phyloP scores from a whole-genome alignment of 2,888 invertebrate species.

The Tanytarsus gracilentus region DNA sequence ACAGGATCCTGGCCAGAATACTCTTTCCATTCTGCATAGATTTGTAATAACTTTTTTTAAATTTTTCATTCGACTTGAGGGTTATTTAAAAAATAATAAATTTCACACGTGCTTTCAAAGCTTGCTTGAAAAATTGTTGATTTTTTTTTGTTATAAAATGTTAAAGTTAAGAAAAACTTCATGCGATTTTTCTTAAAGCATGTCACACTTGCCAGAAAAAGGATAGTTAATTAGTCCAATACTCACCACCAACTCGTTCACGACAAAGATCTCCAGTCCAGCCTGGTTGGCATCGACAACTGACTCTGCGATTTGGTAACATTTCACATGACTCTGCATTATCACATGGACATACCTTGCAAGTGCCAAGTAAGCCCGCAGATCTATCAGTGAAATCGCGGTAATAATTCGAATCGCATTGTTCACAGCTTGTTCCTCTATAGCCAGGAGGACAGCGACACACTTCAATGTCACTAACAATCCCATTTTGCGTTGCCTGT shows the following conservation, averaged over 20 bases:
- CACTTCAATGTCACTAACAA: slow-evolving; percentile 71
- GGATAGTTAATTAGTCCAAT: too few relatives aligned
- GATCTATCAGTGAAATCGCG: slow-evolving; percentile 54
- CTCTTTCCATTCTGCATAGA: slow-evolving; percentile 3
- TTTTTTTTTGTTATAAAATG: too few relatives aligned
- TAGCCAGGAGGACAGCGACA: slow-evolving; percentile 80
- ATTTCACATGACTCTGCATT: slow-evolving; percentile 57
- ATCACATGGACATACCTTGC: slow-evolving; percentile 68
- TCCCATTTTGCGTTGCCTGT: slow-evolving; percentile 50
- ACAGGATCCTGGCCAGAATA: slow-evolving; percentile 5
- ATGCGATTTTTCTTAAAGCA: too few relatives aligned
- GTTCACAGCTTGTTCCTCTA: slow-evolving; percentile 74
- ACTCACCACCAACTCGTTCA: slow-evolving; percentile 48
- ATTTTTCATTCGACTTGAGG: too few relatives aligned
- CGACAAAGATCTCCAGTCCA: slow-evolving; percentile 58
- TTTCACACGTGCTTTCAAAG: too few relatives aligned
- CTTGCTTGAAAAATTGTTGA: too few relatives aligned
- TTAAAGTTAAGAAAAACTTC: slow-evolving; percentile 1
- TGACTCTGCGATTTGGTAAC: slow-evolving; percentile 49
- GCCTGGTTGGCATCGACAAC: slow-evolving; percentile 62
- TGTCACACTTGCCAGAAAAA: too few relatives aligned
- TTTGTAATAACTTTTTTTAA: slow-evolving; percentile 1
- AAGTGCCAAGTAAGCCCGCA: slow-evolving; percentile 34
- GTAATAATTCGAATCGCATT: slow-evolving; percentile 62
- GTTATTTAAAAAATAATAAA: too few relatives aligned